phyloP scores from a whole-genome alignment of 2,797 vertebrate species.

The Podargus strigoides region DNA sequence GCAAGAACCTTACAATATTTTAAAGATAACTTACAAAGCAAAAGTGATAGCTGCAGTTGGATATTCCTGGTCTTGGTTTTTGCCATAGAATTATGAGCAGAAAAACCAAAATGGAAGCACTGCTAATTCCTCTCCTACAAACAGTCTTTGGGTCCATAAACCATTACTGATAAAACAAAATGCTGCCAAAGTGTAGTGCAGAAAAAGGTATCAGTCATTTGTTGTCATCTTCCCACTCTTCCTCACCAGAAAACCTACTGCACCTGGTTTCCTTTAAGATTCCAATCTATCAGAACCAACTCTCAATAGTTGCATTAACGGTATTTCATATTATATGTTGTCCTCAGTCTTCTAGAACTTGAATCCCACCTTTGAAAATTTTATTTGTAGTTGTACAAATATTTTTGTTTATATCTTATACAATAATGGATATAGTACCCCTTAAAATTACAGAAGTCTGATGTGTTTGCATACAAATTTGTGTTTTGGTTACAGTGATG shows the following conservation, averaged over 20 bases:
- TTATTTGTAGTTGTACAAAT: neutral
- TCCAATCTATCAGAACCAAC: neutral
- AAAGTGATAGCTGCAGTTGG: neutral
- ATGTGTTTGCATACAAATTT: neutral
- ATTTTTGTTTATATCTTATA: neutral
- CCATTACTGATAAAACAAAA: neutral
- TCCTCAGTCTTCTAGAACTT: neutral
- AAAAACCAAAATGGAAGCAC: neutral
- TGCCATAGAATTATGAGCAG: neutral
- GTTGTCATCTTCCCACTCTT: neutral
- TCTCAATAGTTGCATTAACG: fast-evolving
- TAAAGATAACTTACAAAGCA: neutral
- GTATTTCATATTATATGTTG: neutral
- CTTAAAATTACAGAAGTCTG: neutral
- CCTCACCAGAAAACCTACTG: neutral
- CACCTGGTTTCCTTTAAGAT: neutral
- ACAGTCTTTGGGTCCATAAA: neutral
- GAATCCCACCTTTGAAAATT: neutral
- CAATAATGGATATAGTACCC: fast-evolving
- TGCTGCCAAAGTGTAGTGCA: neutral
- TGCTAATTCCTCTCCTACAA: neutral
- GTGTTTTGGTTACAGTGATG: neutral
- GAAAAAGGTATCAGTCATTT: neutral
- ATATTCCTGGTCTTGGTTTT: neutral
- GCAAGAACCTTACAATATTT: neutral